Evolutionary conservation across 2,888 invertebrate species (phyloP).

Genomic region (Tetheella fluctuosa): DNA sequence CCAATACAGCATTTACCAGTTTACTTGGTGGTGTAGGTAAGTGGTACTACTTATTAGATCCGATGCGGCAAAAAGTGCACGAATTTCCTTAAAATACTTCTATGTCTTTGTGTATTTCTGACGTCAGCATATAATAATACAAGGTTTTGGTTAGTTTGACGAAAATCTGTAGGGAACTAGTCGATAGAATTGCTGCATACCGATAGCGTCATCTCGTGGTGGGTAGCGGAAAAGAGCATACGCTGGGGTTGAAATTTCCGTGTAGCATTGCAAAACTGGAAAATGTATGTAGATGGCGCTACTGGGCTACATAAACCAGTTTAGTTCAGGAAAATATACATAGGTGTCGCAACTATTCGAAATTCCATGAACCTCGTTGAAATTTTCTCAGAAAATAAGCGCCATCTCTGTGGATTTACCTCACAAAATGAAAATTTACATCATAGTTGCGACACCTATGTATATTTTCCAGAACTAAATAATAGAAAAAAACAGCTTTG

Average conservation of each 20-base stretch:
- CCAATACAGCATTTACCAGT: too few relatives aligned
- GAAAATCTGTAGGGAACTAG: conserved; percentile 30
- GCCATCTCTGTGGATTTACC: too few relatives aligned
- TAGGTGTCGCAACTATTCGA: background rate
- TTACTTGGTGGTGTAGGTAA: background rate
- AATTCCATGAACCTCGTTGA: too few relatives aligned
- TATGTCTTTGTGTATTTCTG: conserved; percentile 36
- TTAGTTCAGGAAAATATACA: background rate
- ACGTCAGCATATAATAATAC: conserved; percentile 36
- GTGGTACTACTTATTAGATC: background rate
- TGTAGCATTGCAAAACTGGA: background rate
- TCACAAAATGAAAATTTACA: too few relatives aligned
- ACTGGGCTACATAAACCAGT: background rate
- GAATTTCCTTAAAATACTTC: conserved; percentile 1
- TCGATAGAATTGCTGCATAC: conserved; percentile 56
- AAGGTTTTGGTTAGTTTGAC: conserved; percentile 36
- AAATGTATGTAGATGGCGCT: background rate
- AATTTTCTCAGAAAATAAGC: too few relatives aligned
- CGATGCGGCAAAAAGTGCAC: background rate
- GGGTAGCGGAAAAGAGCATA: conserved; percentile 27
- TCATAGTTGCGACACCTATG: background rate
- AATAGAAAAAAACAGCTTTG: too few relatives aligned
- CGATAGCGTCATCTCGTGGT: conserved; percentile 38
- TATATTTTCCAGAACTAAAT: background rate
- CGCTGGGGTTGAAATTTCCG: background rate